Evolutionary conservation across 2,888 invertebrate species (phyloP).

Genomic region (Antheraea yamamai): DNA sequence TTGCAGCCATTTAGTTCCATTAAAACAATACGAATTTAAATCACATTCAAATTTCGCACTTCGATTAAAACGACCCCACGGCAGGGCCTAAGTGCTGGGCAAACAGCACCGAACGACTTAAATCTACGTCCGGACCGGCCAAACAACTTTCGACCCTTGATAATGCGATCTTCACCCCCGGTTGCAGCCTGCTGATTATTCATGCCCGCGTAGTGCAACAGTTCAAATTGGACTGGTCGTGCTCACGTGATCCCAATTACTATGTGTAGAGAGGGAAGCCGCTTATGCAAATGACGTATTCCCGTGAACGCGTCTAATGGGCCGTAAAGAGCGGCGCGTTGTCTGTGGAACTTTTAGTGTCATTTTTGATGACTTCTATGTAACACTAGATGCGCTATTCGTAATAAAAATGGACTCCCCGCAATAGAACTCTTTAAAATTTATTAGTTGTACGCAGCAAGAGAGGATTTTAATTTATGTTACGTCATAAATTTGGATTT

Average conservation of each 20-base stretch:
- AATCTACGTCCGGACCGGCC: slow-evolving; percentile 59
- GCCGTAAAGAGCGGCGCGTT: slow-evolving; percentile 53
- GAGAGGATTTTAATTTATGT: too few relatives aligned
- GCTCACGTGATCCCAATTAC: slow-evolving; percentile 77
- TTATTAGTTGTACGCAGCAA: not conserved
- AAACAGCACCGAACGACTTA: slow-evolving; percentile 75
- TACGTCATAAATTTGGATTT: too few relatives aligned
- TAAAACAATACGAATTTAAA: slow-evolving; percentile 76
- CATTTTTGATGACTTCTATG: slow-evolving; percentile 17
- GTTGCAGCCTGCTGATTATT: slow-evolving; percentile 30
- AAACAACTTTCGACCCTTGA: slow-evolving; percentile 46
- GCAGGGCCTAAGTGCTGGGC: slow-evolving; percentile 74
- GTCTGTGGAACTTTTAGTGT: slow-evolving; percentile 70
- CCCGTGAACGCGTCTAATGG: slow-evolving; percentile 80
- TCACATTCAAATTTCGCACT: slow-evolving; percentile 79
- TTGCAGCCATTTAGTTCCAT: slow-evolving; percentile 59
- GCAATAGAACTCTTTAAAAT: not conserved
- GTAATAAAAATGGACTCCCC: not conserved
- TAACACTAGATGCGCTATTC: not conserved
- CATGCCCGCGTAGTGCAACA: slow-evolving; percentile 35
- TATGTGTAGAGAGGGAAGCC: slow-evolving; percentile 77
- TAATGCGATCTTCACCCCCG: slow-evolving; percentile 30
- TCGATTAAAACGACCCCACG: slow-evolving; percentile 76
- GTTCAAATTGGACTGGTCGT: slow-evolving; percentile 59
- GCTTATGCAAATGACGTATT: slow-evolving; percentile 81